Conservation (phyloP, 2,888 invertebrate species). For the Aphodius granarius region DNA sequence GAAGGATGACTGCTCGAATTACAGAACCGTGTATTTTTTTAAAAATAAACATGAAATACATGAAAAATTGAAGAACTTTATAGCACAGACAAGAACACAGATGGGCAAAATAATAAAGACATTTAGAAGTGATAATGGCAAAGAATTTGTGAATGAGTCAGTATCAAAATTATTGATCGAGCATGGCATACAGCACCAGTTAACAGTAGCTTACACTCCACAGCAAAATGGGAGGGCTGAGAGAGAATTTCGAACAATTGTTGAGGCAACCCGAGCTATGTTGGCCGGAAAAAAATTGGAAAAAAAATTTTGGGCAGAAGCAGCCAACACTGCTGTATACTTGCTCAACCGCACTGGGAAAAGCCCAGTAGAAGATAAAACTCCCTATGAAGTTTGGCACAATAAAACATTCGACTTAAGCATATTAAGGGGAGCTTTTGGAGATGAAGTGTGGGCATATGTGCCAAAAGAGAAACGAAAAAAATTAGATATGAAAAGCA, state of each 20-base stretch:
- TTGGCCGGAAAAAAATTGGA: constrained; percentile 34
- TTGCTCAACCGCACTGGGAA: too few relatives aligned
- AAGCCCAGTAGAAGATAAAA: too few relatives aligned
- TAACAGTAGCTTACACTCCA: constrained; percentile 8
- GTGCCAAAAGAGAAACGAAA: constrained; percentile 30
- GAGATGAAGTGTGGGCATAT: too few relatives aligned
- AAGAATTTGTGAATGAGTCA: constrained; percentile 11
- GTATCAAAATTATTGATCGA: constrained; percentile 1
- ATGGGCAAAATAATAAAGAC: constrained; percentile 8
- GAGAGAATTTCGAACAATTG: constrained; percentile 44
- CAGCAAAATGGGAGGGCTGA: constrained; percentile 47
- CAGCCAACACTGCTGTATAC: too few relatives aligned
- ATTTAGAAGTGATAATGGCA: constrained; percentile 16
- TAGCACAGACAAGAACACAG: constrained; percentile 1
- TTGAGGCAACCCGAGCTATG: constrained; percentile 42
- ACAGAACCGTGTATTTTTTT: constrained; percentile 30
- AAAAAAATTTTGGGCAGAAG: too few relatives aligned
- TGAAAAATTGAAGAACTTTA: constrained; percentile 3
- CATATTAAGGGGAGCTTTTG: too few relatives aligned
- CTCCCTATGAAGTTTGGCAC: too few relatives aligned
- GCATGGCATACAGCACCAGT: constrained; percentile 7
- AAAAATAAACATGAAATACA: constrained; percentile 34
- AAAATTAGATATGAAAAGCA: constrained; percentile 31
- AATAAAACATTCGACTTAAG: too few relatives aligned
- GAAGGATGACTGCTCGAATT: constrained; percentile 30